These are phyloP conservation scores for Intellagama lesueurii DNA, from an alignment of 2,797 vertebrate genomes.

Conservation along the genomic window DNA sequence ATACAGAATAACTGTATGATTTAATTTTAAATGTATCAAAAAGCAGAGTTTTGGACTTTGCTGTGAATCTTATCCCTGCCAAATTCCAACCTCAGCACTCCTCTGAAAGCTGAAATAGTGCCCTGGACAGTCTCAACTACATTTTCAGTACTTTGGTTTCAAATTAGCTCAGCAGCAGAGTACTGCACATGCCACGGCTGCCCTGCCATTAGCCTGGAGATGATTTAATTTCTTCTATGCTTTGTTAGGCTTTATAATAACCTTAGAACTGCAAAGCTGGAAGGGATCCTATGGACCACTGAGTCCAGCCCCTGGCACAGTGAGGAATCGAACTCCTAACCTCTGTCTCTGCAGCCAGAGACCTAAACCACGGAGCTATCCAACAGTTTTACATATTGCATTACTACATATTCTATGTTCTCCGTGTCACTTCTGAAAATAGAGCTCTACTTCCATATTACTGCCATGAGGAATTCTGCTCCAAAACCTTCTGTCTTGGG, in stretches of 20 bases:
- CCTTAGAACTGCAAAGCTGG: too few species aligned
- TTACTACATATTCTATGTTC: too few species aligned
- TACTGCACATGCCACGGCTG: neutral
- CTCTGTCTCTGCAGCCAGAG: too few species aligned
- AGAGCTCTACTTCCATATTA: neutral
- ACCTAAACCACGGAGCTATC: too few species aligned
- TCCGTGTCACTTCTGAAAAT: neutral
- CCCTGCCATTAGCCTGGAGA: neutral
- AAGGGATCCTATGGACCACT: too few species aligned
- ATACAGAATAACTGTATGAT: neutral
- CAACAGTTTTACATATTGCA: too few species aligned
- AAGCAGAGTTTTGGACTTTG: neutral
- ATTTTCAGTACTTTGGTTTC: neutral
- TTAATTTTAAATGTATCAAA: neutral
- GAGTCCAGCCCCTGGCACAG: too few species aligned
- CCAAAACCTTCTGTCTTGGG: neutral
- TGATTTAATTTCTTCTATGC: neutral
- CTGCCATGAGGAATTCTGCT: neutral
- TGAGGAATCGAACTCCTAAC: too few species aligned
- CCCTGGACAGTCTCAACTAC: neutral
- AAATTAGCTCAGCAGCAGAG: neutral
- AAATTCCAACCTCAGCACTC: neutral
- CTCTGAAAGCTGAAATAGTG: neutral
- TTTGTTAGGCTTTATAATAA: too few species aligned
- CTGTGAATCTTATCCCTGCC: neutral